These are phyloP conservation scores for Synergus laeviventris DNA, from an alignment of 2,888 invertebrate genomes.

Conservation along the genomic window DNA sequence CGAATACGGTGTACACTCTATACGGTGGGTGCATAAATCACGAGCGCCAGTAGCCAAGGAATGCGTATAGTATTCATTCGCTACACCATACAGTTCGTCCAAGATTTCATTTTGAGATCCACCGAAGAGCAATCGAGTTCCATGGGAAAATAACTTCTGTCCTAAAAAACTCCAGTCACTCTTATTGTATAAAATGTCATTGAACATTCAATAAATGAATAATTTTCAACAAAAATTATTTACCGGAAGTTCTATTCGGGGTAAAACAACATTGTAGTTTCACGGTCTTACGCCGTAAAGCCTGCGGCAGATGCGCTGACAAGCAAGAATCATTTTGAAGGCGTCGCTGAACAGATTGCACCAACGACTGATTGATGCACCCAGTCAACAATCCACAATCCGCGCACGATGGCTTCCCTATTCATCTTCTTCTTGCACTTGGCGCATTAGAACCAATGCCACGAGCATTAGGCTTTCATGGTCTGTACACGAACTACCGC, in stretches of 20 bases:
- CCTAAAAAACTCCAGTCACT: background rate
- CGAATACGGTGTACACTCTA: conserved; percentile 43
- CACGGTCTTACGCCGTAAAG: conserved; percentile 29
- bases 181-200: background rate
- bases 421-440: conserved; percentile 67
- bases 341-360: conserved; percentile 71
- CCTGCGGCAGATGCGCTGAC: conserved; percentile 72
- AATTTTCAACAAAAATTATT: background rate
- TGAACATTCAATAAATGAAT: background rate
- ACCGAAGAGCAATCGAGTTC: conserved; percentile 40
- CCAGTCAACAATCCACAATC: conserved; percentile 57
- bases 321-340: conserved; percentile 70
- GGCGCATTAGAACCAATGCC: conserved; percentile 47
- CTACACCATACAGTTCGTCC: conserved; percentile 52
- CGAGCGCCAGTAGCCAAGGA: conserved; percentile 63
- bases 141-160: background rate
- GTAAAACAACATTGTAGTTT: conserved; percentile 7
- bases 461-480: conserved; percentile 41
- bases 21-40: conserved; percentile 55
- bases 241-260: background rate
- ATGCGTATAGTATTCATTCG: conserved; percentile 62
- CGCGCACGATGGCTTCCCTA: conserved; percentile 61
- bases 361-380: conserved; percentile 71
- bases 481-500: conserved; percentile 40
- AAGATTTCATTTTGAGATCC: conserved; percentile 52